Evolutionary conservation across 1,140 invertebrate genomes (phyloP).

Genomic region (Fopius arisanus): DNA sequence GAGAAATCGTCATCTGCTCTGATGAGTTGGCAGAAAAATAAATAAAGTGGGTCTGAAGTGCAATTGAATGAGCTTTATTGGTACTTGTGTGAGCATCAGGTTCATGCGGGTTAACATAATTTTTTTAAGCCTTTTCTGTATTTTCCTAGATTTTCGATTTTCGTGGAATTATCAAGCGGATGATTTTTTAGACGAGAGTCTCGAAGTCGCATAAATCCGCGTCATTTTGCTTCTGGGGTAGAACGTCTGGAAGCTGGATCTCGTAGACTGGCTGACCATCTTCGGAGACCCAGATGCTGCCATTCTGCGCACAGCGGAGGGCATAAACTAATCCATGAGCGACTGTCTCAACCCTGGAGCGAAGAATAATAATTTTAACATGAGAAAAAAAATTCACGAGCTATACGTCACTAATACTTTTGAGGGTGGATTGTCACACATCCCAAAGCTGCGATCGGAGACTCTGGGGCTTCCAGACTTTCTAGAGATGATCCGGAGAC

Average conservation of each 20-base stretch:
- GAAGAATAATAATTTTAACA: neutral
- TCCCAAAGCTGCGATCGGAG: constrained; percentile 23
- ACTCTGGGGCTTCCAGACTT: constrained; percentile 24
- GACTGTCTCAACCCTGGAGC: constrained; percentile 55
- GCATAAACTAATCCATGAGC: constrained; percentile 63
- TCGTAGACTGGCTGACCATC: constrained; percentile 65
- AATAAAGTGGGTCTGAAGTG: neutral
- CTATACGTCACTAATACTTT: constrained; percentile 32
- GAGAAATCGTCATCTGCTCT: neutral
- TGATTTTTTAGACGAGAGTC: neutral
- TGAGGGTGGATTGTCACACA: constrained; percentile 37
- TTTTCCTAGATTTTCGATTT: too few relatives aligned
- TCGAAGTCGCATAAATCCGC: neutral
- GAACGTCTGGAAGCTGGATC: constrained; percentile 56
- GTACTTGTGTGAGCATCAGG: neutral
- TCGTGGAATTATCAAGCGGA: too few relatives aligned
- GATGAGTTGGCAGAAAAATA: neutral
- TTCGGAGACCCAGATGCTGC: constrained; percentile 66
- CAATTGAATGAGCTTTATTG: neutral
- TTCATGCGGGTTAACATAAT: neutral
- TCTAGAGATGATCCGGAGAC: constrained; percentile 48
- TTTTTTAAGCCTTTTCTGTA: too few relatives aligned
- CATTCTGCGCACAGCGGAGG: constrained; percentile 63
- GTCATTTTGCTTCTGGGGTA: constrained; percentile 41
- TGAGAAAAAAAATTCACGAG: too few relatives aligned